Base-by-base conservation (phyloP, 2,113 vertebrate species). In the Odontesthes bonariensis region DNA sequence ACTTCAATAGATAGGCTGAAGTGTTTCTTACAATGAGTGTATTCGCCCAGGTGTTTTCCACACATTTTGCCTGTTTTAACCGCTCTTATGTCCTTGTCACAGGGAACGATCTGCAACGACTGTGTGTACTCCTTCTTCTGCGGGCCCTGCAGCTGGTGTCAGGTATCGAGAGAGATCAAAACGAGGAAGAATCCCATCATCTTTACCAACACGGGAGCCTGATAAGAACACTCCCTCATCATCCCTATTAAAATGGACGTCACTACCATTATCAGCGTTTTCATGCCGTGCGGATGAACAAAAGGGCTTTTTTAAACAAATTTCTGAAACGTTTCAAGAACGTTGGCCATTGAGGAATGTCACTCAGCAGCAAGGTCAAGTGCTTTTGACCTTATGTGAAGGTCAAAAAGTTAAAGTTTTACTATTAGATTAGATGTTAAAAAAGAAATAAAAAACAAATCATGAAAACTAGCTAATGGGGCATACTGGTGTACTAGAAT, bases 121-220 rank as follows among this genome's bases (percentile, higher is more conserved):
- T 89, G 81, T 0, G 9, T 91, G 62, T 77, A 79, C 42, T 20
- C 86, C 49, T 84, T 5, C 59, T 93, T 63, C 86, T 94, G 93
- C 23, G 33, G 53, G 20, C 62, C 91, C 42, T 95, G 94, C 78
- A 72, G 66, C 59, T 93, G 92, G 92, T 92, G 93, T 73, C 93
- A 93, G 77, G 86, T 94, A 17, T 78, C 92, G 0, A 86, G 91
- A 53, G 92, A 94, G 68, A 91, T 93, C 20, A 90, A 93, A 71
- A 49, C 16, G 2, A 82, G 91, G 27, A 32, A 2, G 0, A 54
- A 59, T 8, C 69, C 82, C 6, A 44, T 92, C 6, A 61, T 78
- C 4, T 62, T 77, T 4, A 7, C 81, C 69, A 85, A 49, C 68
- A 51, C 27, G 17, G 1, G 5, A 0, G 0, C 12, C 23, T n/a